Evolutionary conservation across 2,113 vertebrate genomes (phyloP), one percentile per base, ranked within the genome.

Genomic region (Chloebia gouldiae): DNA sequence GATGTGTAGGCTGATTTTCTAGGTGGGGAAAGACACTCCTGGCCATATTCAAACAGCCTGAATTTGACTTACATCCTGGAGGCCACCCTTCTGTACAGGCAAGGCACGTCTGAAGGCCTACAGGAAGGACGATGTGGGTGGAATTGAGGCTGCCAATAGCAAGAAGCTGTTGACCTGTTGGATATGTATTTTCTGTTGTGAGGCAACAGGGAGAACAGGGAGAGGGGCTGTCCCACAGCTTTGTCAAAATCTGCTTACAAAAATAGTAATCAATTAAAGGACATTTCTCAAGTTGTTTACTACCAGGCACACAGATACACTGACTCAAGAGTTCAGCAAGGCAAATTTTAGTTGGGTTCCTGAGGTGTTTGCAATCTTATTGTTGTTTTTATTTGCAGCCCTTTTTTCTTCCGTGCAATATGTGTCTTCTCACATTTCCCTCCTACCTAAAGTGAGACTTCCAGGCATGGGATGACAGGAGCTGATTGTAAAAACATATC

Each of bases 111-210:
- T 25, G 22, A 51, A 59, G 53, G 23, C 12, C 61, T 79, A 1
- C 3, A 15, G 68, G 17, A 69, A 49, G 18, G 40, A 44, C 6
- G 37, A 18, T 0, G 0, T 27, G 22, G 20, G 14, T 61, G 25
- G 56, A 78, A 78, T 49, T 78, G 19, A 65, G 72, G 54, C 10
- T 69, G 56, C 37, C 11, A 22, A 22, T 30, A 28, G 54, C 5
- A 61, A 50, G 37, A 77, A 86, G 22, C 15, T 65, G 11, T 21
- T 0, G 0, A 31, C n/a, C 9, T 37, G 10, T 47, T 56, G 69
- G 64, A 37, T 40, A 39, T 0, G 0, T 49, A 53, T 70, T 53
- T 91, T 45, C 37, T 66, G 2, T 28, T 21, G 15, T 23, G 14
- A 35, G 42, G 35, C 27, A 42, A 35, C 25, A 66, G 20, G 14